A percentile compares a stretch with the other conserved stretches of the same genome.
Conservation (phyloP, 2,113 vertebrate genomes). For the Leucopsar rothschildi region DNA sequence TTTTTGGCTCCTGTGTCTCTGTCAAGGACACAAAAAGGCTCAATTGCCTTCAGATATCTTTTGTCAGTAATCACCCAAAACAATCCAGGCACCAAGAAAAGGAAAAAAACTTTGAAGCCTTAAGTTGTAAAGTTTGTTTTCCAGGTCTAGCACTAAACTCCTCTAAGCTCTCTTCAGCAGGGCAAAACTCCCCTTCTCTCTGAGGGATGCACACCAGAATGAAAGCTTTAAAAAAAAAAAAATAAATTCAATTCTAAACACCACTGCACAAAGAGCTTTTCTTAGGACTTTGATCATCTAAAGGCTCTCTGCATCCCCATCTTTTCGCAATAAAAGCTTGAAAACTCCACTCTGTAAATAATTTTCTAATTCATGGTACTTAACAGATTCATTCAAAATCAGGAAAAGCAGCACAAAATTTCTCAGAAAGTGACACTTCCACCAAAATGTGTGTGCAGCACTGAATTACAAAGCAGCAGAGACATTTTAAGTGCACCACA, state of each 20-base stretch:
- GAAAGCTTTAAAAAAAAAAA: neutral
- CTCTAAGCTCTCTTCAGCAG: neutral
- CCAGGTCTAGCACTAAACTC: neutral
- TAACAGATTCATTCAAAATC: constrained; percentile 42
- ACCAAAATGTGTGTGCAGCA: constrained; percentile 54
- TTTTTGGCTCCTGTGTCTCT: neutral
- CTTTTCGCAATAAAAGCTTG: neutral
- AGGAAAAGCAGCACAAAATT: constrained; percentile 37
- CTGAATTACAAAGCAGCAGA: constrained; percentile 69
- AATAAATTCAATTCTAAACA: neutral
- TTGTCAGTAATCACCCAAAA: neutral
- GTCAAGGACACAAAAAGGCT: neutral
- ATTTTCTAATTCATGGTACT: constrained; percentile 46
- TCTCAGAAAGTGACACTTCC: constrained; percentile 66
- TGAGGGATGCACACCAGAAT: neutral
- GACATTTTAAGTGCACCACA: constrained; percentile 75
- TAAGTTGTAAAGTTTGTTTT: neutral
- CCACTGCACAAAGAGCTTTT: neutral
- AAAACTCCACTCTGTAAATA: neutral
- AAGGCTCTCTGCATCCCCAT: neutral
- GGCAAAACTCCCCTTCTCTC: neutral
- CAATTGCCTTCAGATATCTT: neutral
- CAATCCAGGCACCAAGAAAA: neutral
- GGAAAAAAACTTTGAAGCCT: neutral
- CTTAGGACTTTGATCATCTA: neutral